Base-by-base conservation (phyloP, 1,140 invertebrate genomes). In the Drosophila persimilis region DNA sequence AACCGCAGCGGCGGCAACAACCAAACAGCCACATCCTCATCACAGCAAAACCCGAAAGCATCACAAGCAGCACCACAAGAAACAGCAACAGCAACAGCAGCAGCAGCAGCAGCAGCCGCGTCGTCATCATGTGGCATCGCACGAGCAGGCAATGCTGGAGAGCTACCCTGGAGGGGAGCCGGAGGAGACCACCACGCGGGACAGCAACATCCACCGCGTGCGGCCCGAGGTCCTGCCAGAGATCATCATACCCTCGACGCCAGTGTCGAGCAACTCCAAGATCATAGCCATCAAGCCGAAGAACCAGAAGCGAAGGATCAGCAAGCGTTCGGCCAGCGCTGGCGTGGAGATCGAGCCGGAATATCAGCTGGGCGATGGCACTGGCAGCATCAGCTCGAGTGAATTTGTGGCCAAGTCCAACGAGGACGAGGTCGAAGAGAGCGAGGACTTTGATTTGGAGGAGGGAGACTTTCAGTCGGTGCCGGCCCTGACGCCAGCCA, bases 231-330 rank as follows among this genome's bases (percentile, higher is more conserved):
- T 79, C 8, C 43, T 91, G 26, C 80, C 89, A 0, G 85, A 90
- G 20, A 72, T 90, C 11, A 71, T 89, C 17, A 81, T 91, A 55
- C 90, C 90, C 17, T 90, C 90, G 9, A 91, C 91, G 8, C 90
- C 90, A 0, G 62, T 78, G 0, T 80, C 89, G 0, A 83, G 81
- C 29, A 90, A 91, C 46, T 91, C 90, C 3, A 91, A 91, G 74
- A 91, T 91, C 15, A 89, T 91, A 29, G 91, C 90, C 71, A 90
- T 90, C n/a, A 90, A 88, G 57, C 74, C 90, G 0, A 91, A 91
- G 50, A 77, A 79, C 20, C 67, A 80, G 35, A 90, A 90, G 46
- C 67, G 83, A 0, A 58, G 74, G 41, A 64, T 80, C 15, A 52
- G 46, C 9, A 85, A 90, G 15, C 53, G 78, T 1, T 65, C 74